These are phyloP conservation scores for Ypsolopha scabrella DNA, from an alignment of 2,888 invertebrate genomes.

Conservation along the genomic window DNA sequence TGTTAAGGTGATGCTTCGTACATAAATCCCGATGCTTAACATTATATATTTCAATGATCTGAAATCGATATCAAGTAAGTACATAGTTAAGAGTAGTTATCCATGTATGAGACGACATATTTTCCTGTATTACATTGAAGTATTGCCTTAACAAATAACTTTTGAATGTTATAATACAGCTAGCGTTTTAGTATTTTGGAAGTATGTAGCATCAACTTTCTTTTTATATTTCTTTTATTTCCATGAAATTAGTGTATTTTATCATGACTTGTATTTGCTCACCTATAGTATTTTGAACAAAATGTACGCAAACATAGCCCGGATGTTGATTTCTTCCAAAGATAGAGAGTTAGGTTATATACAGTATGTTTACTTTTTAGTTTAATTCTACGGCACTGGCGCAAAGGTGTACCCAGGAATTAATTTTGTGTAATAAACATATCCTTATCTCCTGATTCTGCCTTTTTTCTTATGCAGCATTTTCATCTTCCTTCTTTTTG, in stretches of 20 bases:
- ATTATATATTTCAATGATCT: neutral
- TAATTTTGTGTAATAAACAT: constrained; percentile 67
- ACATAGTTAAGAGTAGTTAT: neutral
- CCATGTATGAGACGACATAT: neutral
- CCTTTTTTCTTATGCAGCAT: constrained; percentile 21
- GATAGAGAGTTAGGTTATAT: constrained; percentile 56
- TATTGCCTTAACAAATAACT: constrained; percentile 15
- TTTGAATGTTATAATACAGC: constrained; percentile 19
- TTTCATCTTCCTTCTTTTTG: constrained; percentile 34
- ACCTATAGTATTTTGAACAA: constrained; percentile 18
- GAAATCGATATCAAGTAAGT: neutral
- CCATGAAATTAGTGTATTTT: neutral
- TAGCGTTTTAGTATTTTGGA: constrained; percentile 15
- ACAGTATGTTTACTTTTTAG: constrained; percentile 37
- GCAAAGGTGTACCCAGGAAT: constrained; percentile 36
- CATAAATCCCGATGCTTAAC: constrained; percentile 4
- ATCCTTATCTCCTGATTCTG: constrained; percentile 57
- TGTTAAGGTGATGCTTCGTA: constrained; percentile 30
- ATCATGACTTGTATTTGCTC: neutral
- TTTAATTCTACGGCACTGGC: constrained; percentile 33
- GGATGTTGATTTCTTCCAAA: constrained; percentile 62
- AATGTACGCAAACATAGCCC: constrained; percentile 30
- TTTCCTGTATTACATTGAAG: neutral
- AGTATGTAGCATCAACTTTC: neutral
- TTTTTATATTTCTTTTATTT: neutral